Evolutionary conservation across 1,140 invertebrate species (phyloP), one percentile per base, ranked within the genome.

Genomic region (Atta colombica): DNA sequence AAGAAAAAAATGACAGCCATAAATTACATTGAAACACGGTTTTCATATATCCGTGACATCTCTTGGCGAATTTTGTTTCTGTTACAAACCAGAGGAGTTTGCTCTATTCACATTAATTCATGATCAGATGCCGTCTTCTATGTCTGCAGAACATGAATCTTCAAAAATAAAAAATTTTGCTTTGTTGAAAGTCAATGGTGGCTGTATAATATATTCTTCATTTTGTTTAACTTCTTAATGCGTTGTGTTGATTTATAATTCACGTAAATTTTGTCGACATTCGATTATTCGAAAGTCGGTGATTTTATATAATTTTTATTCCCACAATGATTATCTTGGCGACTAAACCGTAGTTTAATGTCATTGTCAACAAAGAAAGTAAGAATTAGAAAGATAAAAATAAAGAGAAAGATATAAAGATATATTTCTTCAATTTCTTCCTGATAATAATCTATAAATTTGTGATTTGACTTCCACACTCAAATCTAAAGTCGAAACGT

Each of bases 21-120:
- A 71, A 78, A 78, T 66, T 66, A 66, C 72, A 12, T 78, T 69
- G 66, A 71, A 71, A 81, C 66, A 45, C 12, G 49, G 49, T 75
- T 87, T 77, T 65, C 25, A 72, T 51, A 82, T 72, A 69, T 61
- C 14, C 25, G 7, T 25, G 25, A 5, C 28, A 31, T 84, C n/a
- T 72, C 35, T 5, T 25, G 18, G 31, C 58, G 18, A 63, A 63
- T 61, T 49, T 58, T 55, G 18, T 60, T 60, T 60, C 69, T 31
- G 14, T 81, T 45, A 14, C 16, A 25, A 18, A 49, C 1, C 6
- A 60, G 49, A 53, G 45, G 16, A 69, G 10, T 66, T 16, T 28
- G 12, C 2, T 85, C 6, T 3, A 45, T 55, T 74, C 3, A 71
- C 14, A 45, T 84, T 74, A 14, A 45, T 74, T 72, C 35, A 65